Base-by-base conservation (phyloP, 2,113 vertebrate species). In the Haplotaxodon microlepis region DNA sequence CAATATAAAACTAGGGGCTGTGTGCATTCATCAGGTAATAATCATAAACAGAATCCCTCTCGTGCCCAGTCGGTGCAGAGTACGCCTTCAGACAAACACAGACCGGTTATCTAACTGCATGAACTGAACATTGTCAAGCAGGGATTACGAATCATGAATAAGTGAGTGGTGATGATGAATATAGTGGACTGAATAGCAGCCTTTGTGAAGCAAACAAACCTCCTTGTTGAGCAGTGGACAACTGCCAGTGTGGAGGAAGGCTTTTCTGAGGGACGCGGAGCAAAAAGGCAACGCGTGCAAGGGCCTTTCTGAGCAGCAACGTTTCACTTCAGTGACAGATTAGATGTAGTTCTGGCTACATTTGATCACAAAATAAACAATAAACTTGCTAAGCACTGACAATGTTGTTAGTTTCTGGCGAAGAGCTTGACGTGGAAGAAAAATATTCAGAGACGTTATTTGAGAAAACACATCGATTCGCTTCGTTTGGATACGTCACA, bases 111-210 rank as follows among this genome's bases (percentile, higher is more conserved):
- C 90, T 81, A 89, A 93, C 89, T 51, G 56, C 53, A 86, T 93
- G 92, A 94, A 93, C 89, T 87, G 82, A 86, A 56, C 92, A 90
- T 90, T 95, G 91, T 95, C 82, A 76, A 53, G 36, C 50, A 27
- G 13, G 81, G 82, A 89, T 92, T 86, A 92, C 56, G 42, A 94
- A 90, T 95, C 93, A 92, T 95, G 94, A 96, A 96, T 94, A 92
- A 92, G 85, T 53, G 57, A 94, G 80, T 89, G 83, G 85, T 80
- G 45, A 86, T 84, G 76, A 90, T 90, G 92, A 95, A 92, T 93
- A 82, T 84, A 84, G 84, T 73, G 36, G 73, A 84, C 86, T 95
- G 92, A 96, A 96, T 92, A 83, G 89, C 34, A 50, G 85, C 79
- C 91, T 94, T 94, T 96, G 92, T 95, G 85, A 29, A 80, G 66